Evolutionary conservation across 2,113 vertebrate species (phyloP).

Genomic region (Etheostoma cragini): DNA sequence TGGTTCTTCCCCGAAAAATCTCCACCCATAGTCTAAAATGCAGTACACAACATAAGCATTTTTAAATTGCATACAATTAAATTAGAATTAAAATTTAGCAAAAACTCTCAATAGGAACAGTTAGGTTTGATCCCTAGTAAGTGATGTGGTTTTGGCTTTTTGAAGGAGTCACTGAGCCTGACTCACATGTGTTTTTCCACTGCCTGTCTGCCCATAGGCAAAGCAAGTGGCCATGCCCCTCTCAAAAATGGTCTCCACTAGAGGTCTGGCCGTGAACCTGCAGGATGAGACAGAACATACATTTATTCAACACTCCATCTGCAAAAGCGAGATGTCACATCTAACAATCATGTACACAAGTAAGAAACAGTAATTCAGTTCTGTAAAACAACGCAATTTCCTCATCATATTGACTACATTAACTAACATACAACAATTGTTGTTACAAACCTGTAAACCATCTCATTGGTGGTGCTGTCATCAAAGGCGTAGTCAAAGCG

Average conservation of each 20-base stretch:
- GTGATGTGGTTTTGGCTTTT: not conserved
- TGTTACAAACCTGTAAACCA: conserved; percentile 94
- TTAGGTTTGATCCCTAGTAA: not conserved
- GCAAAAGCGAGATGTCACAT: not conserved
- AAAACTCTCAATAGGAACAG: not conserved
- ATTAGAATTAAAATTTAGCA: not conserved
- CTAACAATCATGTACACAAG: not conserved
- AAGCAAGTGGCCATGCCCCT: conserved; percentile 99
- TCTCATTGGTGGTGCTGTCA: conserved; percentile 95
- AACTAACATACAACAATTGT: not conserved
- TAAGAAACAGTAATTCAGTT: conserved; percentile 1
- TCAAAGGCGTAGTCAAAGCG: conserved; percentile 99
- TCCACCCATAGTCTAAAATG: conserved; percentile 95
- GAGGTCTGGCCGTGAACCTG: conserved; percentile 96
- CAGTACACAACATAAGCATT: not conserved
- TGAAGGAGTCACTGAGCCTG: not conserved
- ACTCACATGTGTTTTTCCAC: conserved; percentile 98
- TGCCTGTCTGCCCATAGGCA: conserved; percentile 98
- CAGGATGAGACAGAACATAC: conserved; percentile 22
- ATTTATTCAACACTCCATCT: not conserved
- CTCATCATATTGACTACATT: not conserved
- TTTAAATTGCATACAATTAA: not conserved
- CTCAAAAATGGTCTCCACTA: conserved; percentile 99
- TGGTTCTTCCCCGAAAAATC: conserved; percentile 99
- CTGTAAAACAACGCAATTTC: not conserved